Base-by-base conservation (phyloP, 1,140 invertebrate species). In the Monomorium pharaonis region DNA sequence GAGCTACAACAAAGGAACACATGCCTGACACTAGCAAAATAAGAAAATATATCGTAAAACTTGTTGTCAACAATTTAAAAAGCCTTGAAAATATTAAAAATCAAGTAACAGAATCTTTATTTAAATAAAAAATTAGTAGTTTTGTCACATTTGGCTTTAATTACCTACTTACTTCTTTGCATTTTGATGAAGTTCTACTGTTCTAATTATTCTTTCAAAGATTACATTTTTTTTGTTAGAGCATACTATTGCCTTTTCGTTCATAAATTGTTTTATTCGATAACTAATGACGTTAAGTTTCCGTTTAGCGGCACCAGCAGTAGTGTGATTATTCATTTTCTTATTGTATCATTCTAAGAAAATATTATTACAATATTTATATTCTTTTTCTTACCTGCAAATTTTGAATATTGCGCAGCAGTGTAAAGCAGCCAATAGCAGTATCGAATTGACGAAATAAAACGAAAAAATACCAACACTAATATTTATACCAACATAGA, bases 201-300 rank as follows among this genome's bases (percentile, higher is more conserved):
- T 47, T 47, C 21, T 47, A 47, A 67, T 67, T 44, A 67, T 47
- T 27, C 37, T 67, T 27, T 47, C 3, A 6, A 67, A 12, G 6
- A 67, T 47, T 24, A 44, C 14, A 0, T 3, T 67, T 67, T 2
- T 67, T 6, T 44, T 18, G 6, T 67, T 67, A 67, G 6, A 47
- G 14, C n/a, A 67, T 6, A 14, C 0, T 47, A 42, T 37, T 37
- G 42, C 5, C 4, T 67, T 67, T 0, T 67, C 44, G 21, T 67
- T 37, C 0, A 47, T 7, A 24, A 14, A 67, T 2, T 47, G 63
- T 67, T 47, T 5, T 47, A 67, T 67, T 67, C 63, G 63, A 67
- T 47, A 67, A 47, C 63, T 67, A n/a, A 47, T 24, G 63, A 67
- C 6, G 47, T 67, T 67, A 67, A 67, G 4, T 67, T 67, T 7